Conservation (phyloP, 2,888 invertebrate species). For the Dermolepida albohirtum region DNA sequence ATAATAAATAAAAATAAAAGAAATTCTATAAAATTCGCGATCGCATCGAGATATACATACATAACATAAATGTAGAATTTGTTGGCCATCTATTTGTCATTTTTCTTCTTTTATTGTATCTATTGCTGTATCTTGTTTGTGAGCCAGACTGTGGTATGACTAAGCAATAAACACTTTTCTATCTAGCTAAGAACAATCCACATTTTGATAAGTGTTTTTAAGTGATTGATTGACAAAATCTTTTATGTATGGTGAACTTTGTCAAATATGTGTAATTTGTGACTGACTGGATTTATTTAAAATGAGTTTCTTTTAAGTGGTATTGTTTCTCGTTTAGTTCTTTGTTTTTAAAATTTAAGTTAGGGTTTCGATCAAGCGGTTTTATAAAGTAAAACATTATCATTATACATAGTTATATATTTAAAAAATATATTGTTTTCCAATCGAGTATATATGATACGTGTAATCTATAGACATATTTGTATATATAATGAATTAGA, state of each 20-base stretch:
- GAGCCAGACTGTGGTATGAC: constrained; percentile 60
- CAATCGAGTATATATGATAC: constrained; percentile 28
- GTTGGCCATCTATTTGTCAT: constrained; percentile 10
- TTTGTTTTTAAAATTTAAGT: constrained; percentile 43
- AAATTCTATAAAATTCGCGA: constrained; percentile 2
- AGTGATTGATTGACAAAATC: constrained; percentile 58
- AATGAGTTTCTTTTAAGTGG: constrained; percentile 48
- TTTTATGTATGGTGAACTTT: constrained; percentile 55
- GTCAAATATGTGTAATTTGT: constrained; percentile 51
- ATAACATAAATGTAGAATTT: constrained; percentile 11
- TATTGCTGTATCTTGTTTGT: constrained; percentile 35
- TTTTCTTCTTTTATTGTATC: constrained; percentile 17
- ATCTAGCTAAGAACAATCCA: constrained; percentile 52
- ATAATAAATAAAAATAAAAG: not conserved
- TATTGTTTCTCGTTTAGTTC: constrained; percentile 19
- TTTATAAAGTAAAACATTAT: constrained; percentile 37
- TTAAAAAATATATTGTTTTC: constrained; percentile 32
- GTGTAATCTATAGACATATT: constrained; percentile 39
- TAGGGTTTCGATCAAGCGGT: constrained; percentile 49
- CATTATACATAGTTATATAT: constrained; percentile 23
- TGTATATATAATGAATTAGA: constrained; percentile 35
- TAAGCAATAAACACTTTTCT: constrained; percentile 62
- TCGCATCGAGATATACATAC: constrained; percentile 12
- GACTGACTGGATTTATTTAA: constrained; percentile 47
- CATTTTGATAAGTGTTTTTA: constrained; percentile 45